Percentiles rank a stretch among this genome's conserved stretches.
Evolutionary conservation across 2,797 vertebrate genomes (phyloP).

Genomic region (Coregonus ussuriensis): DNA sequence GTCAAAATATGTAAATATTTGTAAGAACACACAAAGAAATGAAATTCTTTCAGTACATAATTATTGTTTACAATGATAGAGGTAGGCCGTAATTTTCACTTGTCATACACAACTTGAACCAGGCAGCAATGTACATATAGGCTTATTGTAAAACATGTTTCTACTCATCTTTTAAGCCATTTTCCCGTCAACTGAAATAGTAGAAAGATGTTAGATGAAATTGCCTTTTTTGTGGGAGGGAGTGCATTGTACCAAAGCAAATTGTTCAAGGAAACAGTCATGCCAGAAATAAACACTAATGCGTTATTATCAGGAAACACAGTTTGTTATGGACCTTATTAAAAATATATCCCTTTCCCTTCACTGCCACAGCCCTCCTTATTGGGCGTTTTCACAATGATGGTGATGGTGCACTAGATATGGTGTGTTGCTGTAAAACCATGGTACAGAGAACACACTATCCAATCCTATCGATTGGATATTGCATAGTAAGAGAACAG

Average conservation of each 20-base stretch:
- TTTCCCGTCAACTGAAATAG: not conserved
- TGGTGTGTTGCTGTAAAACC: constrained; percentile 9
- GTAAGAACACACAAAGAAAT: not conserved
- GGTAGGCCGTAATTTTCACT: not conserved
- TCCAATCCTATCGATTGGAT: constrained; percentile 19
- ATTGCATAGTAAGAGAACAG: constrained; percentile 1
- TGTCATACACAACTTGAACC: not conserved
- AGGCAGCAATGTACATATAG: not conserved
- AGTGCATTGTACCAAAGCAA: constrained; percentile 71
- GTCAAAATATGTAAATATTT: constrained; percentile 3
- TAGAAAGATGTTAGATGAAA: not conserved
- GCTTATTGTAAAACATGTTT: not conserved
- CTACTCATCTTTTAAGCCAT: not conserved
- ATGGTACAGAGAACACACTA: constrained; percentile 1
- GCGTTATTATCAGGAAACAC: constrained; percentile 76
- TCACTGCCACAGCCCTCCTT: constrained; percentile 44
- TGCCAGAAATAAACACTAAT: constrained; percentile 80
- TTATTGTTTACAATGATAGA: not conserved
- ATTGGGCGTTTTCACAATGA: constrained; percentile 65
- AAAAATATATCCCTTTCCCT: constrained; percentile 66
- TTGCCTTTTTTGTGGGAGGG: not conserved
- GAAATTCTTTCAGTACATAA: not conserved
- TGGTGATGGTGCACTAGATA: constrained; percentile 22
- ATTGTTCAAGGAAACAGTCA: constrained; percentile 84
- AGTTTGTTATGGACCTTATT: constrained; percentile 76